Evolutionary conservation across 1,140 invertebrate species (phyloP), one percentile per base, ranked within the genome.

Genomic region (Halictus rubicundus): DNA sequence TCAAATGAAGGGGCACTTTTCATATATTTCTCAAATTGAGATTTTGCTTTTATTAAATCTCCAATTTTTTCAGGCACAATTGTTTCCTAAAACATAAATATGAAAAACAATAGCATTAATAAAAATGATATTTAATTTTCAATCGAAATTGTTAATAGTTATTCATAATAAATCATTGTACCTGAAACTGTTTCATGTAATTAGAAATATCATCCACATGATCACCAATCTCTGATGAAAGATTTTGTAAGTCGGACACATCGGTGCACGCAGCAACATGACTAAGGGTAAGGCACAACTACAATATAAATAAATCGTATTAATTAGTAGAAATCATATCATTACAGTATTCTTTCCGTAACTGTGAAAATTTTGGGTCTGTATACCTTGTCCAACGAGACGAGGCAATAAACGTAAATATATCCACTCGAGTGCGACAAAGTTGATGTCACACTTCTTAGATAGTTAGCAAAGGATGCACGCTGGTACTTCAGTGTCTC

Each of bases 51-150:
- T 10, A 92, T 89, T 64, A 93, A 82, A 77, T 93, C 90, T 54
- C 85, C 89, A 39, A 91, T 83, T 88, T 93, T 93, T 87, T 94
- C 93, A 23, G 93, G 93, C 25, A 93, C 71, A 68, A 92, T 77
- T 61, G 88, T 88, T 76, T 93, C 89, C 90, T 93, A 77, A 37
- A 83, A 76, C 88, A 78, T 49, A 73, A 52, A 65, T 46, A 54
- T 66, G 65, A 57, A 69, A 16, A 42, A 68, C 39, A 39, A 32
- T n/a, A 57, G 9, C 49, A 42, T 23, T 42, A 1, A 2, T 14
- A 27, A 12, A 60, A 60, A 25, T 37, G 6, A 27, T 21, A 57
- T 66, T 19, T 54, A 54, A 46, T 54, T 19, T 27, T 63, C 7
- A n/a, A 57, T 57, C 8, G n/a, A 46, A 46, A 57, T n/a, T 8